Evolutionary conservation across 2,113 vertebrate species (phyloP).

Genomic region (Globicephala melas): DNA sequence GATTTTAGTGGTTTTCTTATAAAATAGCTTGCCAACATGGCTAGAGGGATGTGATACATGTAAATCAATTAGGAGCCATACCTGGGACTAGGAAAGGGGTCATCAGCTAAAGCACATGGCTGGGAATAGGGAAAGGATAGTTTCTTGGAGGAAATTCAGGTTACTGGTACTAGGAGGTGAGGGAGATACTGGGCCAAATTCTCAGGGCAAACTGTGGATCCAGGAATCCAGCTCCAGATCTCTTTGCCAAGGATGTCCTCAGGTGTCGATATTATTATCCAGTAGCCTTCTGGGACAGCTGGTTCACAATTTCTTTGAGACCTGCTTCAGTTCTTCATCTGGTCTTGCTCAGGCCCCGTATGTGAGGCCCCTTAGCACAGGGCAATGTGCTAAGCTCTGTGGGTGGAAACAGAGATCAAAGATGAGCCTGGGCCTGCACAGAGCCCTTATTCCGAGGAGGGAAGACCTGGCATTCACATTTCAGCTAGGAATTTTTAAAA

Average conservation of each 20-base stretch:
- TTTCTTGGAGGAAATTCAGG: not conserved
- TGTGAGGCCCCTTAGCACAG: not conserved
- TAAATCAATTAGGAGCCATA: not conserved
- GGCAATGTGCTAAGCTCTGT: not conserved
- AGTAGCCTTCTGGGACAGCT: not conserved
- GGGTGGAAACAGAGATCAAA: not conserved
- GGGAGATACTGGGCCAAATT: not conserved
- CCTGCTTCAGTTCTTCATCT: not conserved
- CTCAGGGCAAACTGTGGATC: not conserved
- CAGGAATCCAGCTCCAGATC: not conserved
- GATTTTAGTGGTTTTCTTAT: not conserved
- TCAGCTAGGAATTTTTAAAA: not conserved
- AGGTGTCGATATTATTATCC: accelerated
- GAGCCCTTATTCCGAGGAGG: not conserved
- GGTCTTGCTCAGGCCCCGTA: not conserved
- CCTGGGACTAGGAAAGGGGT: not conserved
- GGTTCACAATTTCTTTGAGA: not conserved
- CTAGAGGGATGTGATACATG: not conserved
- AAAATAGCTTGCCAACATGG: not conserved
- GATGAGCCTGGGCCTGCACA: not conserved
- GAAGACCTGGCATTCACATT: not conserved
- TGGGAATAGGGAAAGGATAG: not conserved
- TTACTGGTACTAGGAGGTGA: too few species aligned
- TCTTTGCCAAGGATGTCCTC: not conserved
- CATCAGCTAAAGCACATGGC: not conserved